Base-by-base conservation (phyloP, 2,113 vertebrate species). In the Tretioscincus oriximinensis region DNA sequence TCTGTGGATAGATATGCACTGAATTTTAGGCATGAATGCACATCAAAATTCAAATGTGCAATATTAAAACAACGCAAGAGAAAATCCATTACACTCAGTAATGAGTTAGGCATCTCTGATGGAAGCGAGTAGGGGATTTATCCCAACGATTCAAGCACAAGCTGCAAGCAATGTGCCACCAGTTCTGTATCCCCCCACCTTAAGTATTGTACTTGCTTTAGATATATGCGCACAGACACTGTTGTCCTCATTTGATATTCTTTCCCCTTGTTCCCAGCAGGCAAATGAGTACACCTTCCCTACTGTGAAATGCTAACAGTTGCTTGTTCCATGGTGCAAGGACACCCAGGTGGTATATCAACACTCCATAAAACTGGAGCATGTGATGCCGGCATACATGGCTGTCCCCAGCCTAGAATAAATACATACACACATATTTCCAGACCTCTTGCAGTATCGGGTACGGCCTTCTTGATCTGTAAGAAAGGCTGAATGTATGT, bases 351-450 rank as follows among this genome's bases (percentile, higher is more conserved):
- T 81, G 71, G 49, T n/a, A 14, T 81, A 41, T 66, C 80, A 67
- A 67, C 41, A 26, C 31, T 58, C 63, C 64, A 74, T 67, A 66
- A 41, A 81, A 81, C 47, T 21, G 16, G 45, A 81, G 61, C 63
- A 74, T 73, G 71, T 67, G 79, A 22, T 67, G 16, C 29, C 49
- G 49, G 41, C 60, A 73, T 60, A 80, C 58, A 49, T 80, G 69
- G 78, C 28, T 49, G 20, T 49, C 78, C 61, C 61, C 54, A 70
- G 49, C 31, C 66, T 10, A 12, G 1, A 18, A 51, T 2, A 54
- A 5, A 41, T 41, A n/a, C n/a, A n/a, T n/a, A n/a, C n/a, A n/a
- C n/a, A n/a, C n/a, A n/a, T n/a, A 18, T 26, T 71, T 4, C 28
- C 5, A 73, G 41, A 21, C 10, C 22, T n/a, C 20, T 65, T 51